phyloP scores from a whole-genome alignment of 2,888 invertebrate genomes.

The Eueremaeus valkanovi region DNA sequence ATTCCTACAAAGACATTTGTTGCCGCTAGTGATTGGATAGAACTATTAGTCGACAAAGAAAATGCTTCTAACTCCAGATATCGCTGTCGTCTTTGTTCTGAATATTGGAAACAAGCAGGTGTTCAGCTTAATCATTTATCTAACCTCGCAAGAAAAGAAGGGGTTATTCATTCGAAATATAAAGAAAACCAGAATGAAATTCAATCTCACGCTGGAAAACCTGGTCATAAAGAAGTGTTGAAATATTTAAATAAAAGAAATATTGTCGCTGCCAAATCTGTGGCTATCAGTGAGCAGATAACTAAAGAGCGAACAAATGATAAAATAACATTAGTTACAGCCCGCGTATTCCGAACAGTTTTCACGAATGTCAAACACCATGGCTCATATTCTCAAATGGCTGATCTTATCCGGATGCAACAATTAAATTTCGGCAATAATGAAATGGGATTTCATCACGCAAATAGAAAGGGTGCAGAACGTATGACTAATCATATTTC shows the following conservation, averaged over 20 bases:
- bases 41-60: not conserved
- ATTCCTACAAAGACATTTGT: not conserved
- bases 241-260: too few species aligned
- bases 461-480: not conserved
- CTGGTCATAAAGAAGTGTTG: too few species aligned
- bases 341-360: not conserved
- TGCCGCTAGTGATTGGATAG: not conserved
- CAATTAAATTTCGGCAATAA: not conserved
- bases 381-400: not conserved
- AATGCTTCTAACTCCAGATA: not conserved
- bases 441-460: not conserved
- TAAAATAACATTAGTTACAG: not conserved
- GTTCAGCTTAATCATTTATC: not conserved
- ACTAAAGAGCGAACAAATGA: not conserved
- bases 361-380: not conserved
- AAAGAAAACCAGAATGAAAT: not conserved
- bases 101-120: not conserved
- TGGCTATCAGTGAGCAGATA: not conserved
- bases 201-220: too few species aligned
- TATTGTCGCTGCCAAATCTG: too few species aligned
- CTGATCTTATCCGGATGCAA: not conserved
- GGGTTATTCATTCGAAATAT: not conserved
- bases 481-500: not conserved
- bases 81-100: not conserved
- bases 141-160: not conserved